Conservation (phyloP, 2,888 invertebrate species). For the Caenorhabditis uteleia region DNA sequence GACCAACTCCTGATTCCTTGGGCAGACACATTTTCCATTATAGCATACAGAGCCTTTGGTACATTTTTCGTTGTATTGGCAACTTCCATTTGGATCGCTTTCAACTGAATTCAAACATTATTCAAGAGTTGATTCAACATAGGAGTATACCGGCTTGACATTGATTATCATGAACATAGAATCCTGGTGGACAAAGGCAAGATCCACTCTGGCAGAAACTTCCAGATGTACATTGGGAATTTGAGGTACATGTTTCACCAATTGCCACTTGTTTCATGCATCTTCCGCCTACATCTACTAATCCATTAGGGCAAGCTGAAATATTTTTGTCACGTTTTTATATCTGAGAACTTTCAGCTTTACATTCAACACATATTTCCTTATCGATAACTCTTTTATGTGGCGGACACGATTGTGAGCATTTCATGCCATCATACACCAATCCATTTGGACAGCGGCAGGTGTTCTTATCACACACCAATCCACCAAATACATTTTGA, state of each 20-base stretch:
- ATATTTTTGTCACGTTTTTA: not conserved
- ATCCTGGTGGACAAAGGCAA: constrained; percentile 47
- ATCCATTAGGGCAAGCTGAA: constrained; percentile 58
- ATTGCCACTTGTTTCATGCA: constrained; percentile 64
- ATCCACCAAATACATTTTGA: constrained; percentile 62
- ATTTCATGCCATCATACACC: constrained; percentile 54
- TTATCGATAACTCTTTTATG: constrained; percentile 50
- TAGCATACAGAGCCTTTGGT: constrained; percentile 64
- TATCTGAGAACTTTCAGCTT: constrained; percentile 25
- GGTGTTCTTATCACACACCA: constrained; percentile 61
- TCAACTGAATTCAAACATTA: constrained; percentile 28
- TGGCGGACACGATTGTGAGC: constrained; percentile 50
- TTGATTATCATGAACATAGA: constrained; percentile 25
- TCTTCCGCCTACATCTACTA: constrained; percentile 65
- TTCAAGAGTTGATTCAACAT: not conserved
- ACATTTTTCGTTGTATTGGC: constrained; percentile 54
- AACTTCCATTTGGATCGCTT: constrained; percentile 47
- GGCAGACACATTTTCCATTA: constrained; percentile 57
- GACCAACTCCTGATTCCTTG: constrained; percentile 36
- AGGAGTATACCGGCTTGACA: constrained; percentile 23
- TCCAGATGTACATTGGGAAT: constrained; percentile 66
- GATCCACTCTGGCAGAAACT: constrained; percentile 58
- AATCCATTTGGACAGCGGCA: constrained; percentile 59
- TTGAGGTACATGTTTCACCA: constrained; percentile 62
- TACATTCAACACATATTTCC: constrained; percentile 66